Base-by-base conservation (phyloP, 2,888 invertebrate species). In the Dione juno region DNA sequence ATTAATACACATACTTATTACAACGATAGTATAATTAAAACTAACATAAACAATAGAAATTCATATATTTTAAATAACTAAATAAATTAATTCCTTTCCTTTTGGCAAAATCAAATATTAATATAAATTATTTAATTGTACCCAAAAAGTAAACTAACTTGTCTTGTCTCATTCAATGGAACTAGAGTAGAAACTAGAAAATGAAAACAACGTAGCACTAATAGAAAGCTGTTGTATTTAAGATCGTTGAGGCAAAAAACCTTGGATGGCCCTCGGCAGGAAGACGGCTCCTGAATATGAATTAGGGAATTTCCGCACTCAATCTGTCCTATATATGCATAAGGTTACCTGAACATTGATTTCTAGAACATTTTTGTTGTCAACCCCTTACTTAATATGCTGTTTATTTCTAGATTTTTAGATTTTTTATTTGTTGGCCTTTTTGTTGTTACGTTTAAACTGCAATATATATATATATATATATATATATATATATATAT, bases 301-400 rank as follows among this genome's bases (percentile, higher is more conserved):
- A 91, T 84, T 85, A 86, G 85, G 76, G 77, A 88, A 87, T 89
- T 88, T 86, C 87, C 85, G 83, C 87, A 89, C 86, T 84, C 88
- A 88, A 89, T 89, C 89, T 87, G 86, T 75, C 80, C 81, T 80
- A 81, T 84, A 84, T 84, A 86, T 81, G 81, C 78, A 85, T 84
- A 85, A 85, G 83, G 84, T 80, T 69, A 81, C 82, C 82, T 81
- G 86, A 85, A 85, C 88, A 89, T 88, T 89, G 88, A 87, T 89
- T 87, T 81, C 79, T 79, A 75, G 71, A 72, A 78, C 76, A 75
- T 77, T 79, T 77, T 76, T 74, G 75, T 67, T 75, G 75, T 76
- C 71, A 71, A 57, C 74, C 66, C 61, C 72, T 72, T 76, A 74
- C 73, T 75, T 67, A 70, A 67, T n/a, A n/a, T n/a, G n/a, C 69